phyloP scores from a whole-genome alignment of 2,797 vertebrate genomes.

The Botia kubotai region DNA sequence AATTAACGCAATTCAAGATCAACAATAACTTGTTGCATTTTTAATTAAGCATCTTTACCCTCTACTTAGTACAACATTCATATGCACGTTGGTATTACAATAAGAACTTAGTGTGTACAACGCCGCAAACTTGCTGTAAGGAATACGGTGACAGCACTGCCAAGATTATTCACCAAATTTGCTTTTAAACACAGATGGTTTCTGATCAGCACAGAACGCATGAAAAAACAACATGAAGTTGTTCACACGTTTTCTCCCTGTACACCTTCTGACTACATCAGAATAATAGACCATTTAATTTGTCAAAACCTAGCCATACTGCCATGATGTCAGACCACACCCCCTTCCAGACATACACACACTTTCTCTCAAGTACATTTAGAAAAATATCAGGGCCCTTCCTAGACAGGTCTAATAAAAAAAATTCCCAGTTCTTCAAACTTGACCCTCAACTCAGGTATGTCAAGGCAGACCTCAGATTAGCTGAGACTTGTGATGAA shows the following conservation, averaged over 20 bases:
- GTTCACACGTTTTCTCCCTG: background rate
- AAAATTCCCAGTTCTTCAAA: conserved; percentile 15
- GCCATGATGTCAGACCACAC: background rate
- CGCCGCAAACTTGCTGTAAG: background rate
- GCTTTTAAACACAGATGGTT: background rate
- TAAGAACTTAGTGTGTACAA: background rate
- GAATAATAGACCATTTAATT: background rate
- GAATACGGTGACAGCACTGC: background rate
- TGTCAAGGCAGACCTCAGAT: background rate
- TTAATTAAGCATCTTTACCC: too few relatives aligned
- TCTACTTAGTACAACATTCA: too few relatives aligned
- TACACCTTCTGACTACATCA: background rate
- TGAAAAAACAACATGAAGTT: background rate
- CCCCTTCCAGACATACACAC: background rate
- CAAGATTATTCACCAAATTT: background rate
- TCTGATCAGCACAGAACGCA: too few relatives aligned
- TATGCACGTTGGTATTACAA: background rate
- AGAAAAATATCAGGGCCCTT: conserved; percentile 33
- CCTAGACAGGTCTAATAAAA: background rate
- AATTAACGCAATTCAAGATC: background rate
- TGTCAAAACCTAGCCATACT: background rate
- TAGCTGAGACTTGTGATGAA: background rate
- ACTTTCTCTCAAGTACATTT: background rate
- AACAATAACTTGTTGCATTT: too few relatives aligned
- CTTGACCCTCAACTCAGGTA: background rate